These are phyloP conservation scores for Apotomis betuletana DNA, from an alignment of 2,888 invertebrate genomes.

Conservation along the genomic window DNA sequence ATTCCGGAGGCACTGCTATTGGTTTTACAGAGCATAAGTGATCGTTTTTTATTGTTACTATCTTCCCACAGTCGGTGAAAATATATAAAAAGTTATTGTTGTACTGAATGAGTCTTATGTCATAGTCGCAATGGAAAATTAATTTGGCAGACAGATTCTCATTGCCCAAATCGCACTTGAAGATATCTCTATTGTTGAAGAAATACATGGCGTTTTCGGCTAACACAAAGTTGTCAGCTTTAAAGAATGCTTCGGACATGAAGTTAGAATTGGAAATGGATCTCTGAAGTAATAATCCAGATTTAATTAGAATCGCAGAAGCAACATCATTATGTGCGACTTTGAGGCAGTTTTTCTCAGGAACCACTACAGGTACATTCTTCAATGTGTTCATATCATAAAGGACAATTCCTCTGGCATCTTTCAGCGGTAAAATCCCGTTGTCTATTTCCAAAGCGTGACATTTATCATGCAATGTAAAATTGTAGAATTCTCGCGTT, in stretches of 20 bases:
- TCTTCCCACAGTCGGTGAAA: constrained; percentile 70
- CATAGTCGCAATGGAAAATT: constrained; percentile 61
- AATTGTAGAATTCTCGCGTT: constrained; percentile 65
- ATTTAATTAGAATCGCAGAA: constrained; percentile 61
- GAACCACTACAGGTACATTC: constrained; percentile 65
- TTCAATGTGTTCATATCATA: constrained; percentile 65
- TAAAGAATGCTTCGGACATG: constrained; percentile 62
- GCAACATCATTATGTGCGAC: constrained; percentile 63
- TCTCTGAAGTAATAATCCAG: constrained; percentile 63
- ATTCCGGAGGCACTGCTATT: constrained; percentile 64
- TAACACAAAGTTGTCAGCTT: constrained; percentile 67
- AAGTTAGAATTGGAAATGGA: constrained; percentile 53
- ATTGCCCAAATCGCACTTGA: constrained; percentile 56
- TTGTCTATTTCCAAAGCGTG: constrained; percentile 64
- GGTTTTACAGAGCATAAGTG: constrained; percentile 49
- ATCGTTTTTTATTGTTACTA: constrained; percentile 57
- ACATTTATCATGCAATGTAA: constrained; percentile 61
- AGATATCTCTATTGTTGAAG: constrained; percentile 62
- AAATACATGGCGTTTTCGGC: constrained; percentile 59
- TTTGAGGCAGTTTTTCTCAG: constrained; percentile 63
- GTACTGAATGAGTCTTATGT: constrained; percentile 66
- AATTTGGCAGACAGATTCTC: constrained; percentile 57
- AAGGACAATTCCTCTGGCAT: constrained; percentile 62
- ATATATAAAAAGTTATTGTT: constrained; percentile 55
- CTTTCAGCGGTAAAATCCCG: constrained; percentile 66